Conservation (phyloP, 2,888 invertebrate genomes). For the Meghimatium bilineatum region DNA sequence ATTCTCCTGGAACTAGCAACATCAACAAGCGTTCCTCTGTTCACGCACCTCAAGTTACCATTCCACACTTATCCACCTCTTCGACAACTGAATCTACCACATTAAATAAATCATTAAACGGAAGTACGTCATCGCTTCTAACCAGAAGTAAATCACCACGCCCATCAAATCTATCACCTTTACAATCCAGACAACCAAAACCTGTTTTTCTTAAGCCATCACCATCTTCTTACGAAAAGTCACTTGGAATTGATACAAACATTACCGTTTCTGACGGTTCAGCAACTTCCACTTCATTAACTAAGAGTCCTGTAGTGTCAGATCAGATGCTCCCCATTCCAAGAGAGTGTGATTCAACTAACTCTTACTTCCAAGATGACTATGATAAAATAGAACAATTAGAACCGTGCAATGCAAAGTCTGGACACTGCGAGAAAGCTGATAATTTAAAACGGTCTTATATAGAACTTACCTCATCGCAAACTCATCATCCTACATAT, state of each 20-base stretch:
- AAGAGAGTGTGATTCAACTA: neutral
- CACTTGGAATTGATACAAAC: neutral
- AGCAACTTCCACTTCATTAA: constrained; percentile 11
- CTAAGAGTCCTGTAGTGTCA: neutral
- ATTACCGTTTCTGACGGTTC: neutral
- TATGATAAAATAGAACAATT: constrained; percentile 36
- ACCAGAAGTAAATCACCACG: neutral
- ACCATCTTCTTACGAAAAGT: neutral
- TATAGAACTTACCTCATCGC: constrained; percentile 2
- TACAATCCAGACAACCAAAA: constrained; percentile 4
- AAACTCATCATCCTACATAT: neutral
- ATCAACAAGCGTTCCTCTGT: constrained; percentile 4
- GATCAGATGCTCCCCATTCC: neutral
- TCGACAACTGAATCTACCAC: neutral
- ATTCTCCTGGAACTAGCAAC: neutral
- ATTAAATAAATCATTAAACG: neutral
- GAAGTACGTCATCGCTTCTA: neutral
- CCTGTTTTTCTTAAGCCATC: constrained; percentile 23
- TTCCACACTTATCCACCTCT: neutral
- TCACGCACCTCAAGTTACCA: neutral
- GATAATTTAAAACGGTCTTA: constrained; percentile 17
- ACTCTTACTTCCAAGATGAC: constrained; percentile 16
- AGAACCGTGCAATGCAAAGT: constrained; percentile 37
- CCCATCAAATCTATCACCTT: constrained; percentile 37
- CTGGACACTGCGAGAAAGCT: constrained; percentile 42